These are phyloP conservation scores for Montipora sp. DNA, from an alignment of 64 coral and sea anemone species.

Conservation along the genomic window DNA sequence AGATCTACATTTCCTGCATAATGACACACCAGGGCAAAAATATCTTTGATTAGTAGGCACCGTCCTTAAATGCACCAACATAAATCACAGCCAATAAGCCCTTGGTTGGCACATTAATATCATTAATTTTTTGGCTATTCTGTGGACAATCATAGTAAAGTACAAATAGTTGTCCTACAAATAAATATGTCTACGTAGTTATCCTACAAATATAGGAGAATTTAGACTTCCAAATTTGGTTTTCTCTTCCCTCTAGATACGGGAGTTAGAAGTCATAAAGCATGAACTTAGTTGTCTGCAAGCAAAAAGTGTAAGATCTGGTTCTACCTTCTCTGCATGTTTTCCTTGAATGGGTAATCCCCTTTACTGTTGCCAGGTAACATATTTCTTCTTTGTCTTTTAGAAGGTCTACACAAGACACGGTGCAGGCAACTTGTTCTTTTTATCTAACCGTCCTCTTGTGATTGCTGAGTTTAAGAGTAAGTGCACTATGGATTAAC, in stretches of 20 bases:
- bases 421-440: conserved; percentile 18
- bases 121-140: too few species aligned
- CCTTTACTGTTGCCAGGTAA: not conserved
- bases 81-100: too few species aligned
- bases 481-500: not conserved
- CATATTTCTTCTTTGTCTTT: not conserved
- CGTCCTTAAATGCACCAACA: too few species aligned
- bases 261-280: not conserved
- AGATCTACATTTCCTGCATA: too few species aligned
- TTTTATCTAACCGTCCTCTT: conserved; percentile 27
- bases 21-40: too few species aligned
- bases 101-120: too few species aligned
- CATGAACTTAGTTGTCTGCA: conserved; percentile 16
- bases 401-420: conserved; percentile 29
- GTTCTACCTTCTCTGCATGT: not conserved
- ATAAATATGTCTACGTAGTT: too few species aligned
- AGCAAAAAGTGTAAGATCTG: conserved; percentile 6
- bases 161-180: too few species aligned
- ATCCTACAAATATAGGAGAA: too few species aligned
- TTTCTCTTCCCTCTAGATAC: not conserved
- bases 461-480: conserved; percentile 20
- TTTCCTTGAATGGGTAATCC: not conserved
- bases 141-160: too few species aligned
- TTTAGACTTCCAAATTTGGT: not conserved
- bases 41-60: too few species aligned